Conservation (phyloP, 2,113 vertebrate genomes). For the Glareola pratincola region DNA sequence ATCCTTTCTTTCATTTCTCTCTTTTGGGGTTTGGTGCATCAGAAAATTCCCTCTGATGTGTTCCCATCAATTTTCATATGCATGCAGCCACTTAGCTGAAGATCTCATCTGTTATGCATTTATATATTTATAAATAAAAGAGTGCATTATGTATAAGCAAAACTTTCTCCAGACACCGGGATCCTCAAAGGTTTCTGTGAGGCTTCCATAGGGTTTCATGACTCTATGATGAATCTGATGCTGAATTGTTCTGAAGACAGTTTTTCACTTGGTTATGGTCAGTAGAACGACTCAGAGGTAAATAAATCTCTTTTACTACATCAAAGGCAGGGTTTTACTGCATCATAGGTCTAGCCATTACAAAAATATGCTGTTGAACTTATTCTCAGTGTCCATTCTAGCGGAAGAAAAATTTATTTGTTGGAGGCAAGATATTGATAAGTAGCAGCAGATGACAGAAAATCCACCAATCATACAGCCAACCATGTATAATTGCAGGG, state of each 20-base stretch:
- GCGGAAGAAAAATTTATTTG: background rate
- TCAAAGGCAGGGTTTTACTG: background rate
- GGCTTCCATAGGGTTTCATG: background rate
- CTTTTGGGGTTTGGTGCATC: background rate
- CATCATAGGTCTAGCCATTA: background rate
- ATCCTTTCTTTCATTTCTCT: background rate
- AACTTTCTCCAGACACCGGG: background rate
- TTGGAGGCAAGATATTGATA: background rate
- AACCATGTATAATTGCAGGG: background rate
- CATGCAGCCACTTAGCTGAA: background rate
- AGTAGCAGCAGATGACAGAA: background rate
- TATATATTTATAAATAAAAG: background rate
- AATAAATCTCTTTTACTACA: background rate
- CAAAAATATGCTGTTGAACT: background rate
- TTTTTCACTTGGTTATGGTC: background rate
- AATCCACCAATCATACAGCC: background rate
- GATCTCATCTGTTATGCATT: background rate
- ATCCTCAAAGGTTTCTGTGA: background rate
- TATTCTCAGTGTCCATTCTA: background rate
- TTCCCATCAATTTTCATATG: background rate
- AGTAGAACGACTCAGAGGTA: background rate
- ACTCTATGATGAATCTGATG: background rate
- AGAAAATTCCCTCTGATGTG: background rate
- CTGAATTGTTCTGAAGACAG: background rate
- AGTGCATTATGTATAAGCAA: background rate